phyloP scores from a whole-genome alignment of 2,888 invertebrate species.

The Sepioteuthis lessoniana region DNA sequence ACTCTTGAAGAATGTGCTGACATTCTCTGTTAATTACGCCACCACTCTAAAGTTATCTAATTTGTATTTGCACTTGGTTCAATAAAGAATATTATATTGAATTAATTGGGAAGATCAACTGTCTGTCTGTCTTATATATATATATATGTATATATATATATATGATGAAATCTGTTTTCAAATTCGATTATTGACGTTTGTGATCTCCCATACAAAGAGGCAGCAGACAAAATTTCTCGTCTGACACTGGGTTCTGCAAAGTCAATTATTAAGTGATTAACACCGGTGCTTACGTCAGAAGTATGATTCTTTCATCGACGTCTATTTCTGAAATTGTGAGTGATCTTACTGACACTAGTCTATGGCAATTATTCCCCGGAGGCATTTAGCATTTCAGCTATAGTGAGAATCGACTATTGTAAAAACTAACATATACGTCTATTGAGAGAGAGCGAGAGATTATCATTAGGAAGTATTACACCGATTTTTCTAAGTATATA shows the following conservation, averaged over 20 bases:
- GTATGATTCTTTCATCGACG: not conserved
- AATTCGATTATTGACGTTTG: not conserved
- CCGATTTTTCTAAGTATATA: too few relatives aligned
- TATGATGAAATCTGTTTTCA: too few relatives aligned
- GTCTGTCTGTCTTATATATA: too few relatives aligned
- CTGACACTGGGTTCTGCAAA: not conserved
- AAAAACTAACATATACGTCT: not conserved
- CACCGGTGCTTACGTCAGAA: not conserved
- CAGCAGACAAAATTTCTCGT: not conserved
- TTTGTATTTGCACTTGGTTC: too few relatives aligned
- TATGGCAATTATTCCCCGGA: not conserved
- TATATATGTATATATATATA: too few relatives aligned
- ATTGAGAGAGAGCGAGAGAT: not conserved
- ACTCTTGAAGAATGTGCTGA: too few relatives aligned
- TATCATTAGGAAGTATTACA: too few relatives aligned
- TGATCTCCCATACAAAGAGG: not conserved
- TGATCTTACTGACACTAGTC: constrained; percentile 7
- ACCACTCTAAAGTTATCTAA: too few relatives aligned
- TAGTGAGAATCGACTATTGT: not conserved
- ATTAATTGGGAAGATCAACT: too few relatives aligned
- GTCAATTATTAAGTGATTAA: not conserved
- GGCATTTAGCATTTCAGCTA: not conserved
- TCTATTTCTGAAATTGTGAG: not conserved
- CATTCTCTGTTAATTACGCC: too few relatives aligned
- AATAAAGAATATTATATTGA: too few relatives aligned